These are phyloP conservation scores for Vidua macroura DNA, from an alignment of 2,113 vertebrate genomes.

Conservation along the genomic window DNA sequence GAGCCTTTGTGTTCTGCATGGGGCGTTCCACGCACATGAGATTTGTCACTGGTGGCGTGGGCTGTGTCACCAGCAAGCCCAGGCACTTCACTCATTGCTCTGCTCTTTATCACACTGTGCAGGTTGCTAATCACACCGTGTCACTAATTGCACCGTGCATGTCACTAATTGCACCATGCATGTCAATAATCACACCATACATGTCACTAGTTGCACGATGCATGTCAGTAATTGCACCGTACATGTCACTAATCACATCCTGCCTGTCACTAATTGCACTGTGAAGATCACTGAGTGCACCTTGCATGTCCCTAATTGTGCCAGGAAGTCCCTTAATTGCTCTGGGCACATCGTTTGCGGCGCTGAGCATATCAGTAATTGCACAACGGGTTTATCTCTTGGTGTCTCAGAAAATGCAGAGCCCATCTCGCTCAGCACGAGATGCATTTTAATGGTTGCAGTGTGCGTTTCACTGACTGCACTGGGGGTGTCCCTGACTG, in stretches of 20 bases:
- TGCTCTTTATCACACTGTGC: neutral
- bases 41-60: neutral
- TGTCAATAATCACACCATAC: neutral
- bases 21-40: neutral
- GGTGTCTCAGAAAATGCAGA: neutral
- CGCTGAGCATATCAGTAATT: neutral
- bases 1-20: neutral
- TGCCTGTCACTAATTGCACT: neutral
- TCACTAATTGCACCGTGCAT: neutral
- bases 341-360: neutral
- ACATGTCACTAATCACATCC: neutral
- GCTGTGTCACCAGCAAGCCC: neutral
- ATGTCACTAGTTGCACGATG: neutral
- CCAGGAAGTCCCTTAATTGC: neutral
- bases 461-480: neutral
- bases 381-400: neutral
- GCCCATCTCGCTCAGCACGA: neutral
- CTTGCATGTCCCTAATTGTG: neutral
- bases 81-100: neutral
- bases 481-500: neutral
- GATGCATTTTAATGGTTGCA: neutral
- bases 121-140: neutral
- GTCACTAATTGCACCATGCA: neutral
- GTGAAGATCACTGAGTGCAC: neutral
- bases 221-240: neutral